Evolutionary conservation across 2,888 invertebrate genomes (phyloP).

Genomic region (Cataglyphis rosenhaueri): DNA sequence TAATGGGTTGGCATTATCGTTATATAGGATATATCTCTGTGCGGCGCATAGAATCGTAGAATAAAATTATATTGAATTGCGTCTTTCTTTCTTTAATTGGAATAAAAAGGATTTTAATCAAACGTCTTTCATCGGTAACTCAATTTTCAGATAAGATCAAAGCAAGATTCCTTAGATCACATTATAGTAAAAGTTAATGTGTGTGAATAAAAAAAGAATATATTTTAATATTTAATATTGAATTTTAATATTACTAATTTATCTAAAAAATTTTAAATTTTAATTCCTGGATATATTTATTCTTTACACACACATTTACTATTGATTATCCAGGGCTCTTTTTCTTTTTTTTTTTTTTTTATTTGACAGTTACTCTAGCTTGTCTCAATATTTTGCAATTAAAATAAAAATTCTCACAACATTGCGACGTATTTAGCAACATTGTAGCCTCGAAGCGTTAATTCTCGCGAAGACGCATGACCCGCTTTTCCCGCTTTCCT

Average conservation of each 20-base stretch:
- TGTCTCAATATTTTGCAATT: neutral
- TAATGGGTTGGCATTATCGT: slow-evolving; percentile 1
- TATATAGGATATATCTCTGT: slow-evolving; percentile 13
- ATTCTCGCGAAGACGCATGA: neutral
- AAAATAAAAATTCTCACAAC: neutral
- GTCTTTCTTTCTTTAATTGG: neutral
- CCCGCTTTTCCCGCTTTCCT: slow-evolving; percentile 28
- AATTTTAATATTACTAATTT: slow-evolving; percentile 7
- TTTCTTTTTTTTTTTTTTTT: neutral
- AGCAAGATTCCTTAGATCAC: neutral
- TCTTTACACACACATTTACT: neutral
- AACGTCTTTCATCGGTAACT: neutral
- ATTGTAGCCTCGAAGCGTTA: neutral
- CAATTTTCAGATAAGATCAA: neutral
- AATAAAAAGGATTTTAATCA: neutral
- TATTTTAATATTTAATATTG: neutral
- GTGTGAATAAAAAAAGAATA: neutral
- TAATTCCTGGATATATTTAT: slow-evolving; percentile 4
- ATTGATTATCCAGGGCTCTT: neutral
- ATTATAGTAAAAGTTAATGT: neutral
- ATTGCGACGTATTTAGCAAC: neutral
- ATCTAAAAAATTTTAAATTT: neutral
- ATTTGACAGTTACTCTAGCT: neutral
- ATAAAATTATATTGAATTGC: neutral
- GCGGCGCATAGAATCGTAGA: neutral